These are phyloP conservation scores for Agrypnus murinus DNA, from an alignment of 2,888 invertebrate genomes.

Conservation along the genomic window DNA sequence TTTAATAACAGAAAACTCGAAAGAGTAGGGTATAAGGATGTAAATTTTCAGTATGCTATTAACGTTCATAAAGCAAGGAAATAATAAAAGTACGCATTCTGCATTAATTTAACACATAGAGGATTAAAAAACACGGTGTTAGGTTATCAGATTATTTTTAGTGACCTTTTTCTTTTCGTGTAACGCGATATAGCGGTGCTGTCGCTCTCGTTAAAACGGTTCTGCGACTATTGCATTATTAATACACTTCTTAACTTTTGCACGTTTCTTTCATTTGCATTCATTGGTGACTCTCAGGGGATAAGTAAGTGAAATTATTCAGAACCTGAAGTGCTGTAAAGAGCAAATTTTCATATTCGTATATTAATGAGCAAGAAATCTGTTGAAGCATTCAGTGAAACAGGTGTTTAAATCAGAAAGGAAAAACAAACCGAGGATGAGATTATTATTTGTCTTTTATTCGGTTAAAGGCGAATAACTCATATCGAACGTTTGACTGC, in stretches of 20 bases:
- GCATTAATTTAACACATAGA: constrained; percentile 32
- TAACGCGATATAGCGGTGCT: constrained; percentile 20
- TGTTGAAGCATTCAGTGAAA: constrained; percentile 32
- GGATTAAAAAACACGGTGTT: constrained; percentile 22
- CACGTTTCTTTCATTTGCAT: constrained; percentile 50
- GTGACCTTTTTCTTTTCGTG: constrained; percentile 25
- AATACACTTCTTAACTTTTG: constrained; percentile 46
- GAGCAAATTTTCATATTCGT: constrained; percentile 49
- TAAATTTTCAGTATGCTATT: constrained; percentile 11
- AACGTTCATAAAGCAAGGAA: constrained; percentile 29
- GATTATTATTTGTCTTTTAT: constrained; percentile 28
- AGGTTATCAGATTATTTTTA: constrained; percentile 32
- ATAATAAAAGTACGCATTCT: constrained; percentile 36
- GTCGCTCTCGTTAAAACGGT: constrained; percentile 32
- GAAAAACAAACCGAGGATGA: constrained; percentile 24
- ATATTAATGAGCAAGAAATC: constrained; percentile 44
- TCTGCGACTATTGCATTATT: constrained; percentile 48
- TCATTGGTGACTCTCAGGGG: constrained; percentile 43
- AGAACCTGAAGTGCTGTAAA: constrained; percentile 46
- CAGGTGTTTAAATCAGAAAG: constrained; percentile 46
- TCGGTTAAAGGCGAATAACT: constrained; percentile 26
- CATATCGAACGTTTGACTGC: constrained; percentile 36
- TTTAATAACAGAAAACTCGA: too few relatives aligned
- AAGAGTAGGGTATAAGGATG: background rate
- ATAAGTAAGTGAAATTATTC: constrained; percentile 51